Percentiles rank a stretch among this genome's conserved stretches.
Evolutionary conservation across 1,140 invertebrate genomes (phyloP).

Genomic region (Camponotus floridanus): DNA sequence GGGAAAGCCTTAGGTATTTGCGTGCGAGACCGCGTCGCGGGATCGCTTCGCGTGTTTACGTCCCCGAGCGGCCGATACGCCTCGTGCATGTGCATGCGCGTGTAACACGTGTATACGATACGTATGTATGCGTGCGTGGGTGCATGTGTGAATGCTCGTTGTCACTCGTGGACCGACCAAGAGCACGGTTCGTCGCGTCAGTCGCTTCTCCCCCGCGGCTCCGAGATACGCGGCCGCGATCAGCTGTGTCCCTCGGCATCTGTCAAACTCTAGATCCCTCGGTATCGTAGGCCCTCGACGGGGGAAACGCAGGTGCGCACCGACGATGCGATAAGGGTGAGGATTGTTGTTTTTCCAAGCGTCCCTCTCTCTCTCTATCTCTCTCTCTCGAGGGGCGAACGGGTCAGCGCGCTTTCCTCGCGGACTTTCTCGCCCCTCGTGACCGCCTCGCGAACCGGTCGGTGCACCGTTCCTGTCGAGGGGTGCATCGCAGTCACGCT

Average conservation of each 20-base stretch:
- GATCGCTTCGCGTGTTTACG: slow-evolving; percentile 19
- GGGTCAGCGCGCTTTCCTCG: slow-evolving; percentile 3
- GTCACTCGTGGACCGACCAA: not conserved
- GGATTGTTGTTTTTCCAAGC: slow-evolving; percentile 25
- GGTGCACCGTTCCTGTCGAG: slow-evolving; percentile 38
- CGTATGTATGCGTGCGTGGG: not conserved
- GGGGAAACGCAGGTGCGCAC: not conserved
- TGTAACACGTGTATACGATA: not conserved
- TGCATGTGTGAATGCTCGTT: slow-evolving; percentile 17
- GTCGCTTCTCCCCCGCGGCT: not conserved
- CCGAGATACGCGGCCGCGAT: not conserved
- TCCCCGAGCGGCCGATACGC: not conserved
- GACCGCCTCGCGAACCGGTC: slow-evolving; percentile 28
- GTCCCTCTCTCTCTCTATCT: not conserved
- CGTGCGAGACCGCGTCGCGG: not conserved
- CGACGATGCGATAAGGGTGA: not conserved
- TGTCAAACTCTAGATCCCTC: slow-evolving; percentile 12
- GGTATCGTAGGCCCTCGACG: not conserved
- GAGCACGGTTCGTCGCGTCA: not conserved
- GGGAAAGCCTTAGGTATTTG: slow-evolving; percentile 42
- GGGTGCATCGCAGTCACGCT: slow-evolving; percentile 34
- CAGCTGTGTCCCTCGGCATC: not conserved
- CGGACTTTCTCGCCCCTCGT: not conserved
- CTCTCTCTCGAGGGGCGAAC: not conserved
- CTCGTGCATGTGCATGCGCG: slow-evolving; percentile 44